Conservation (phyloP, 2,888 invertebrate species). For the Furcula furcula region DNA sequence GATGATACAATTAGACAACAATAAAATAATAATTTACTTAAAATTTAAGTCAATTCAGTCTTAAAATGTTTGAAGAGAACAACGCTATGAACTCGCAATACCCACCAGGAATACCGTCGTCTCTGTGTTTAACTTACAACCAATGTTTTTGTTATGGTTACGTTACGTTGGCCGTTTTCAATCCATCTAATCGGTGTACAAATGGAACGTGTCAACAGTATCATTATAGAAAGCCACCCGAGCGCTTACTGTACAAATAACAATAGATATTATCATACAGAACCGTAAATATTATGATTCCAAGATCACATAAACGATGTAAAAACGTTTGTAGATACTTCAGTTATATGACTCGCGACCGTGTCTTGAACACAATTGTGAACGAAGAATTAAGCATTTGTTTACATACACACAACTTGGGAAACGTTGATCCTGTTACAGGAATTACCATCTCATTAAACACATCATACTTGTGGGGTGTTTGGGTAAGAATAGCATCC, state of each 20-base stretch:
- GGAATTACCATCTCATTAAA: too few species aligned
- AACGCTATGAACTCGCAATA: conserved; percentile 1
- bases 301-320: background rate
- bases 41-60: background rate
- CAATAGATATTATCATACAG: conserved; percentile 9
- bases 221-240: conserved; percentile 6
- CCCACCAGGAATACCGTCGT: background rate
- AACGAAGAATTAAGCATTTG: too few species aligned
- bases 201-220: conserved; percentile 7
- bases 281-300: background rate
- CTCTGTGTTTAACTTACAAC: background rate
- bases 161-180: conserved; percentile 28
- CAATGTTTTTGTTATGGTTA: conserved; percentile 20
- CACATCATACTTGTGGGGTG: too few species aligned
- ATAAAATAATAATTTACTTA: too few species aligned
- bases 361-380: too few species aligned
- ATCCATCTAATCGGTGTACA: conserved; percentile 7
- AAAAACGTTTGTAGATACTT: background rate
- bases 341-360: too few species aligned
- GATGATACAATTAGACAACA: too few species aligned
- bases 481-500: too few species aligned
- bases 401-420: too few species aligned
- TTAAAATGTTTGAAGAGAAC: background rate
- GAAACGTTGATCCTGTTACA: too few species aligned
- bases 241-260: conserved; percentile 6